Percentiles rank a stretch among this genome's conserved stretches.
Evolutionary conservation across 2,888 invertebrate species (phyloP).

Genomic region (Archaeoteleia sp.): DNA sequence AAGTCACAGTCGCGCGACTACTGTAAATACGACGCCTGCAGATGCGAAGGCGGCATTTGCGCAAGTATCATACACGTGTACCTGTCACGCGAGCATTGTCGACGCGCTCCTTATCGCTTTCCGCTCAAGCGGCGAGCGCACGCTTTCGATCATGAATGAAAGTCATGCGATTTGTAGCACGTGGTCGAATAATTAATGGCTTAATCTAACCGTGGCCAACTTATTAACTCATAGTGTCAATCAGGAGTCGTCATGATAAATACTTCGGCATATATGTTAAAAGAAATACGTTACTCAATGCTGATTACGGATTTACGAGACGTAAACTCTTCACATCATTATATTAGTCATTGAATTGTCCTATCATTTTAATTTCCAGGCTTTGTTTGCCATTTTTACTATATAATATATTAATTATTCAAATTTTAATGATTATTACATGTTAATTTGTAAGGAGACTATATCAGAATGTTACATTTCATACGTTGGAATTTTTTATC

Average conservation of each 20-base stretch:
- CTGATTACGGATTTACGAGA: slow-evolving; percentile 2
- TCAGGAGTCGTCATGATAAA: slow-evolving; percentile 1
- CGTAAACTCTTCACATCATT: background rate
- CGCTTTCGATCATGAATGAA: slow-evolving; percentile 44
- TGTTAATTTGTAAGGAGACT: no score
- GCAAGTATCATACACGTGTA: slow-evolving; percentile 54
- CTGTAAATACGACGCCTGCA: slow-evolving; percentile 8
- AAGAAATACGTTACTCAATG: slow-evolving; percentile 1
- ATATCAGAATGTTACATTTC: no score
- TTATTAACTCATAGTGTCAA: slow-evolving; percentile 10
- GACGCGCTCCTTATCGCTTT: slow-evolving; percentile 45
- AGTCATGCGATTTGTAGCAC: slow-evolving; percentile 33
- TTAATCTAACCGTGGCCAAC: slow-evolving; percentile 23
- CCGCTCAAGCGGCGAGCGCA: slow-evolving; percentile 25
- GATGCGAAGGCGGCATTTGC: slow-evolving; percentile 45
- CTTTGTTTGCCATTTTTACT: no score
- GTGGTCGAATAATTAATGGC: slow-evolving; percentile 41
- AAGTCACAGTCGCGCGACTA: slow-evolving; percentile 34
- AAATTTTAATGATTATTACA: slow-evolving; percentile 2
- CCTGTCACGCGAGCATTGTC: slow-evolving; percentile 53
- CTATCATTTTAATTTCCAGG: no score
- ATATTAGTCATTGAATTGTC: background rate
- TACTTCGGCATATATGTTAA: background rate
- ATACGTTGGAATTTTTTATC: no score
- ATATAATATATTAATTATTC: no score